Conservation (phyloP, 2,113 vertebrate species). For the Nibea coibor region DNA sequence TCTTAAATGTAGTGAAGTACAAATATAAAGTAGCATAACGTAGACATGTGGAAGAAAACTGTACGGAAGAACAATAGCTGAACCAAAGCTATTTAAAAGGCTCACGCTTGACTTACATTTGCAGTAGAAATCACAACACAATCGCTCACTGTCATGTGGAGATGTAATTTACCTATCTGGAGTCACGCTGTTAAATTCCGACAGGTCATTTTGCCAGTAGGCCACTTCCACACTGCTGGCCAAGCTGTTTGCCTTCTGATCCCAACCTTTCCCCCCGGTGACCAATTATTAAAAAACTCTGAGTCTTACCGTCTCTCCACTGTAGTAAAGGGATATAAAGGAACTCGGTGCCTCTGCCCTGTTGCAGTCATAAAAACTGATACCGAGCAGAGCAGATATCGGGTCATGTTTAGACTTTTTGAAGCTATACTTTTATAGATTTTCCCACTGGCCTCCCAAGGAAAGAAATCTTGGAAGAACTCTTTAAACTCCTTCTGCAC, state of each 20-base stretch:
- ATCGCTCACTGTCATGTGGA: constrained; percentile 47
- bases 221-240: constrained; percentile 59
- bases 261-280: constrained; percentile 37
- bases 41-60: too few relatives aligned
- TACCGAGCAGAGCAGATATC: constrained; percentile 64
- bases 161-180: constrained; percentile 58
- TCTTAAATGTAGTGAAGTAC: neutral
- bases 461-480: constrained; percentile 49
- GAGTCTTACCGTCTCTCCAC: constrained; percentile 53
- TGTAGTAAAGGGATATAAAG: constrained; percentile 72
- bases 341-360: constrained; percentile 69
- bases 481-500: constrained; percentile 31
- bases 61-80: neutral
- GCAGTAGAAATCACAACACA: constrained; percentile 19
- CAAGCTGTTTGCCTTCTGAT: constrained; percentile 63
- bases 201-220: constrained; percentile 52
- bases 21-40: neutral
- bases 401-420: constrained; percentile 62
- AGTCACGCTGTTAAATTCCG: constrained; percentile 33
- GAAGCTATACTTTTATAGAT: constrained; percentile 70
- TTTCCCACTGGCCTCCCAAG: constrained; percentile 52
- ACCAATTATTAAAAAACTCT: constrained; percentile 58
- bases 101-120: neutral
- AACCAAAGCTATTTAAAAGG: constrained; percentile 16
- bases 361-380: constrained; percentile 72